A percentile compares a stretch with the other conserved stretches of the same genome.
Evolutionary conservation across 2,797 vertebrate species (phyloP).

Genomic region (Oryzias dopingdopingensis): DNA sequence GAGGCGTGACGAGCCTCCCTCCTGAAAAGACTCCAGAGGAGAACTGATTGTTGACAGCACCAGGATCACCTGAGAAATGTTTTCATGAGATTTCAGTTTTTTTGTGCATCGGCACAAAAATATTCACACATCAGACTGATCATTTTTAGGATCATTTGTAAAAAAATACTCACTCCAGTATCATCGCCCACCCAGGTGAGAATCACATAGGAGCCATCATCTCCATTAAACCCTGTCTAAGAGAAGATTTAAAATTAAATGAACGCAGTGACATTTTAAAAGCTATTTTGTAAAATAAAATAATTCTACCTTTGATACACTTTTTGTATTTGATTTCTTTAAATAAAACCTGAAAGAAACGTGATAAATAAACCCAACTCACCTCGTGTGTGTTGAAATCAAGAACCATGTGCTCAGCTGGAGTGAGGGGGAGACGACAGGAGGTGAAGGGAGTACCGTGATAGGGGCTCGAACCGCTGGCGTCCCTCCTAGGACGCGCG

Average conservation of each 20-base stretch:
- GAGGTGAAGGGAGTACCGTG: conserved; percentile 53
- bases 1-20: conserved; percentile 76
- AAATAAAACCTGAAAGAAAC: too few relatives aligned
- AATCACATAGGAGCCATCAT: conserved; percentile 80
- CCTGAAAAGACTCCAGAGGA: conserved; percentile 64
- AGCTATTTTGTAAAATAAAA: too few relatives aligned
- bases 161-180: conserved; percentile 76
- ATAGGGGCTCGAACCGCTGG: conserved; percentile 15
- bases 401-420: conserved; percentile 57
- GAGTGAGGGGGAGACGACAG: conserved; percentile 57
- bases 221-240: conserved; percentile 81
- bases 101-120: neutral
- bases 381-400: conserved; percentile 73
- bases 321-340: too few relatives aligned
- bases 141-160: too few relatives aligned
- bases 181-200: conserved; percentile 83
- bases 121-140: too few relatives aligned
- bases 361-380: conserved; percentile 19
- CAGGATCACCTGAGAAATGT: conserved; percentile 70
- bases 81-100: too few relatives aligned
- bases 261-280: too few relatives aligned
- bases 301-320: too few relatives aligned
- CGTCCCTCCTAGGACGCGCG: conserved; percentile 51
- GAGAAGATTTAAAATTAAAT: conserved; percentile 4
- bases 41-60: conserved; percentile 78